phyloP scores from a whole-genome alignment of 2,797 vertebrate species.

The Zalophus californianus region DNA sequence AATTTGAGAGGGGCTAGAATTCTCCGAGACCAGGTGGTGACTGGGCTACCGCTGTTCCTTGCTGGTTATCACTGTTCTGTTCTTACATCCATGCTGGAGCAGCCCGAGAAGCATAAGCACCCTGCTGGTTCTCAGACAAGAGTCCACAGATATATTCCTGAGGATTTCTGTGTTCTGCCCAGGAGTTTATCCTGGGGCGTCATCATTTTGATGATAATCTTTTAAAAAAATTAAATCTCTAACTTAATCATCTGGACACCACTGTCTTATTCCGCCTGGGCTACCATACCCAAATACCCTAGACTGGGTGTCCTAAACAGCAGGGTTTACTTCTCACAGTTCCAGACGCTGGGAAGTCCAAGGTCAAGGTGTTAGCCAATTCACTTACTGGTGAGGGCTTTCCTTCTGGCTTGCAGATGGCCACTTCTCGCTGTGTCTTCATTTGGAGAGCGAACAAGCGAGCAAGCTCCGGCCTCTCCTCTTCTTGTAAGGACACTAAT shows the following conservation, averaged over 20 bases:
- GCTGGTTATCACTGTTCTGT: neutral
- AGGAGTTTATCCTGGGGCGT: neutral
- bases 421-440: neutral
- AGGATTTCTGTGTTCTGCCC: neutral
- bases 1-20: neutral
- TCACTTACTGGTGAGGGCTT: neutral
- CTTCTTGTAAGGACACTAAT: neutral
- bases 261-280: neutral
- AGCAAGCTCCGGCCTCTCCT: neutral
- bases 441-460: neutral
- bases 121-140: neutral
- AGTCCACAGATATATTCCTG: neutral
- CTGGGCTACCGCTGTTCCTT: neutral
- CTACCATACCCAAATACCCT: neutral
- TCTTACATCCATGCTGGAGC: neutral
- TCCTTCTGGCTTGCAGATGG: too few relatives aligned
- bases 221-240: neutral
- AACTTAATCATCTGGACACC: neutral
- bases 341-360: neutral
- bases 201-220: constrained; percentile 2
- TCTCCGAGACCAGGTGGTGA: neutral
- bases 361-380: neutral
- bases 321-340: neutral
- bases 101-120: neutral
- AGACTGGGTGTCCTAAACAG: neutral